These are phyloP conservation scores for Diadophis punctatus DNA, from an alignment of 2,113 vertebrate species.

Conservation along the genomic window DNA sequence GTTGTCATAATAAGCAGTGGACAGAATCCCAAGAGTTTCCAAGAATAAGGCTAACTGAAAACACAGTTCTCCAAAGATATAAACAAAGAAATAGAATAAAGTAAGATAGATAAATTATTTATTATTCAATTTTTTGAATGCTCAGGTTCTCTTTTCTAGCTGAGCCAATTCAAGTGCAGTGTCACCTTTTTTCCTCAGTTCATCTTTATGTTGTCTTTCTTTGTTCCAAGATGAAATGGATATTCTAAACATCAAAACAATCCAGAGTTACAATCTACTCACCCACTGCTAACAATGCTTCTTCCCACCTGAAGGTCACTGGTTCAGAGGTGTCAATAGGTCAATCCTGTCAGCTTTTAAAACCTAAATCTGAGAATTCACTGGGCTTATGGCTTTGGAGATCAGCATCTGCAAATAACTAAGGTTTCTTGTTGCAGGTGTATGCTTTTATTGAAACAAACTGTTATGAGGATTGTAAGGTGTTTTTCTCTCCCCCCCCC, in stretches of 20 bases:
- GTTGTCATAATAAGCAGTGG: background rate
- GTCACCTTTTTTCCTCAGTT: conserved; percentile 57
- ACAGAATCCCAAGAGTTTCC: background rate
- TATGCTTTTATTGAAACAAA: conserved; percentile 71
- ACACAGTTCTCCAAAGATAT: background rate
- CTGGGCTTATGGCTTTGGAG: conserved; percentile 57
- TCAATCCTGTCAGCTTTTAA: conserved; percentile 70
- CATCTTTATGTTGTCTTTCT: conserved; percentile 67
- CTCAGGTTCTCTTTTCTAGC: conserved; percentile 31
- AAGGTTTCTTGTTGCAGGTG: conserved; percentile 80
- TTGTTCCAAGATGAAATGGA: conserved; percentile 70
- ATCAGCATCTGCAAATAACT: conserved; percentile 66
- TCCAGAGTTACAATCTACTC: conserved; percentile 71
- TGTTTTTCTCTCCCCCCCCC: background rate
- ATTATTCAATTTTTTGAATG: conserved; percentile 26
- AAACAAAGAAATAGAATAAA: background rate
- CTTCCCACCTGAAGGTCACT: conserved; percentile 86
- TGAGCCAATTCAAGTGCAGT: conserved; percentile 43
- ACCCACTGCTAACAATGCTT: conserved; percentile 79
- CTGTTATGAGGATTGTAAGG: conserved; percentile 41
- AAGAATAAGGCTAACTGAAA: background rate
- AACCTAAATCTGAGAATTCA: conserved; percentile 55
- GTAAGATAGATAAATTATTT: background rate
- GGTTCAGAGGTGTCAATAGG: conserved; percentile 76
- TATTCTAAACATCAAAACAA: conserved; percentile 76